Conservation (phyloP, 1,140 invertebrate genomes). For the Pseudomyrmex pallidus region DNA sequence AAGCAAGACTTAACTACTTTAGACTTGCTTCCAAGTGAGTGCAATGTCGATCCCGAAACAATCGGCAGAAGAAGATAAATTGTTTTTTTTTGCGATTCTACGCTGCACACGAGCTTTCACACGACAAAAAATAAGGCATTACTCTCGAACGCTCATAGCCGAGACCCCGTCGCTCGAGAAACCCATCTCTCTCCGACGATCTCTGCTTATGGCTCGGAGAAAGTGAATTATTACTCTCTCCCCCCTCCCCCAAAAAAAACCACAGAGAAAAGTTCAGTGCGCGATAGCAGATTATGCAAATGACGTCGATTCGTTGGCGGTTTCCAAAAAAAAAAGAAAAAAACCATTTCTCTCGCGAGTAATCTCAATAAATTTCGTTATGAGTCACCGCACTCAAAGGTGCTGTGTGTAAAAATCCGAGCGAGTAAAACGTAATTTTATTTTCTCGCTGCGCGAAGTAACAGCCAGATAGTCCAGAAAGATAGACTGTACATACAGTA, state of each 20-base stretch:
- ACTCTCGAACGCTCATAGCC: neutral
- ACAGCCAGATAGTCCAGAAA: neutral
- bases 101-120: neutral
- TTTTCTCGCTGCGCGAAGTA: neutral
- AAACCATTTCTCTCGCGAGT: neutral
- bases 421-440: constrained; percentile 1
- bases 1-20: neutral
- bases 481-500: neutral
- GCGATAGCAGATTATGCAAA: constrained; percentile 48
- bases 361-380: constrained; percentile 31
- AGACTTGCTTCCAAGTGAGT: neutral
- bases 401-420: constrained; percentile 2
- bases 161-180: neutral
- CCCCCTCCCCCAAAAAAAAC: neutral
- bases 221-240: neutral
- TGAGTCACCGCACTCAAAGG: neutral
- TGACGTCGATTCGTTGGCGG: neutral
- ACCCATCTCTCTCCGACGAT: neutral
- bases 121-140: neutral
- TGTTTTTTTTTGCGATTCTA: neutral
- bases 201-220: neutral
- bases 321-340: neutral
- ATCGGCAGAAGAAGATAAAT: constrained; percentile 28
- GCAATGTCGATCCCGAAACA: constrained; percentile 6
- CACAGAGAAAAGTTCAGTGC: neutral